Evolutionary conservation across 2,113 vertebrate species (phyloP).

Genomic region (Misgurnus mizolepis): DNA sequence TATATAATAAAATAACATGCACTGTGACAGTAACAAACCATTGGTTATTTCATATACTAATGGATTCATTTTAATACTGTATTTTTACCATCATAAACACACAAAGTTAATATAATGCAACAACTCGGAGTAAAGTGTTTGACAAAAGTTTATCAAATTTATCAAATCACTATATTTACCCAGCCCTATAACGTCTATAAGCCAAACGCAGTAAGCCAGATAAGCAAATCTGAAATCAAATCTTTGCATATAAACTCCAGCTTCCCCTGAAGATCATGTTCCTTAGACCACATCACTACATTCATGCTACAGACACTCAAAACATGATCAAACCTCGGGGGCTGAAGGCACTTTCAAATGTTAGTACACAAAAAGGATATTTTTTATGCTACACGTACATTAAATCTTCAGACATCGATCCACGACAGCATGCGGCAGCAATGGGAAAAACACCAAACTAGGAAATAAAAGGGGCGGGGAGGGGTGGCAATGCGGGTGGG

Average conservation of each 20-base stretch:
- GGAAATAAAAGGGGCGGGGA: not conserved
- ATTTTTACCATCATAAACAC: not conserved
- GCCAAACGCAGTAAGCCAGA: not conserved
- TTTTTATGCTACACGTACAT: not conserved
- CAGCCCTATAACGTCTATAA: not conserved
- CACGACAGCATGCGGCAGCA: constrained; percentile 43
- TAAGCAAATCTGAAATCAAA: constrained; percentile 9
- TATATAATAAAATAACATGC: too few relatives aligned
- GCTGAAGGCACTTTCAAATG: not conserved
- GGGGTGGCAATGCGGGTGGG: not conserved
- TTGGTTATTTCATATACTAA: too few relatives aligned
- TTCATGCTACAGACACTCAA: not conserved
- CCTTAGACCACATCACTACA: not conserved
- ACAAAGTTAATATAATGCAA: not conserved
- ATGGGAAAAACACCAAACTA: constrained; percentile 10
- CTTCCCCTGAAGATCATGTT: constrained; percentile 12
- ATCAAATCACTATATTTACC: not conserved
- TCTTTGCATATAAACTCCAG: not conserved
- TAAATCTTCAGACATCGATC: not conserved
- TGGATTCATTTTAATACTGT: not conserved
- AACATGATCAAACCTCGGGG: constrained; percentile 31
- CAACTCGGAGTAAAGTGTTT: not conserved
- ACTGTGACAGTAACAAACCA: too few relatives aligned
- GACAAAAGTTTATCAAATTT: too few relatives aligned
- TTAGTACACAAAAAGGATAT: not conserved